Base-by-base conservation (phyloP, 2,113 vertebrate species). In the Brienomyrus brachyistius region DNA sequence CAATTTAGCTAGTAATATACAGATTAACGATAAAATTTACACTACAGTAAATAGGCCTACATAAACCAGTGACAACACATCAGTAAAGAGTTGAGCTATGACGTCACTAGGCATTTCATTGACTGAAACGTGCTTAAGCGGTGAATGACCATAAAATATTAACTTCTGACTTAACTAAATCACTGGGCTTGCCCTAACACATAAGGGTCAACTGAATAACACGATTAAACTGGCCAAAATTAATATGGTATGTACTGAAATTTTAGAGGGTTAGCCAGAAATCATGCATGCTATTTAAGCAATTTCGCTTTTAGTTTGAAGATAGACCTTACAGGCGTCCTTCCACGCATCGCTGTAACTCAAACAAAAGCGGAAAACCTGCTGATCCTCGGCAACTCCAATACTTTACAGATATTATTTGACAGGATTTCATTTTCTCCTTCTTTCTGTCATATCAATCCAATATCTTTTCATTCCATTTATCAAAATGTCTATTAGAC, bases 261-360 rank as follows among this genome's bases (percentile, higher is more conserved):
- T 80, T 80, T 43, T 43, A 35, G 31, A 80, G 40, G 15, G 80
- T 83, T 83, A 83, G 40, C 23, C 47, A 50, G 40, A 84, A 45
- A 48, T 84, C 17, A 21, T 82, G 17, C 17, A 19, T 48, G 19
- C 47, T 23, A 84, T 84, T 23, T n/a, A 84, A 84, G 47, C 70
- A 19, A 11, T 89, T 89, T 89, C 45, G 70, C 50, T 89, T 89
- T 89, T 89, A 54, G 47, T 89, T 80, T 56, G 54, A 56, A 21
- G 54, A 56, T 56, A 51, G 59, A 43, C 50, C 31, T 21, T 23
- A 84, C 19, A 45, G 9, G 50, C 88, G 88, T 82, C 74, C 62
- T 31, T 27, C 21, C 31, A 23, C 77, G 88, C 82, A 40, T 84
- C 77, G 52, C 51, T 89, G 74, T 11, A 89, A 13, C 77, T 35